A percentile compares a stretch with the other conserved stretches of the same genome.
Conservation (phyloP, 2,888 invertebrate genomes). For the Rotaria magnacalcarata region DNA sequence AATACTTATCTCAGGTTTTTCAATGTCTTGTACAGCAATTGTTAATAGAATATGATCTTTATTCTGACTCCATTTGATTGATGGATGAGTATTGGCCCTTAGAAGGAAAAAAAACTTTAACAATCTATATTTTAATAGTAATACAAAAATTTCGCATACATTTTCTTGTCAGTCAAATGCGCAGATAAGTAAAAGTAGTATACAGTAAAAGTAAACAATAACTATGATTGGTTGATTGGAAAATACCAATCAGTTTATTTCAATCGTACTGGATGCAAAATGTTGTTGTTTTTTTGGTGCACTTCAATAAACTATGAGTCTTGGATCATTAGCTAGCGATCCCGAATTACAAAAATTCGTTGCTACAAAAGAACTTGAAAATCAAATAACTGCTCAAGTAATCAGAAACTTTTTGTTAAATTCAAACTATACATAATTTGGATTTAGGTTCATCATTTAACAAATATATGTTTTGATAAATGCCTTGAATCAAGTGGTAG, state of each 20-base stretch:
- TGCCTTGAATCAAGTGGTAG: background rate
- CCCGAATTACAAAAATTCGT: conserved; percentile 12
- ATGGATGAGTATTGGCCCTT: background rate
- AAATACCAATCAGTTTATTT: background rate
- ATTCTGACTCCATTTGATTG: background rate
- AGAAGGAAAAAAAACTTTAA: background rate
- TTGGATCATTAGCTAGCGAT: background rate
- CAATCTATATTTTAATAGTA: background rate
- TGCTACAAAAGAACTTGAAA: conserved; percentile 28
- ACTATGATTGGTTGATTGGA: background rate
- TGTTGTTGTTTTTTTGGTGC: background rate
- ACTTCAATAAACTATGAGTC: background rate
- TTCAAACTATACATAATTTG: background rate
- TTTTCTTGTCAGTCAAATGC: background rate
- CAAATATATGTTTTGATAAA: conserved; percentile 25
- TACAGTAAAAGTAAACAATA: background rate
- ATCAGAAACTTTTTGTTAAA: background rate
- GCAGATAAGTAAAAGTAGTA: background rate
- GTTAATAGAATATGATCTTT: background rate
- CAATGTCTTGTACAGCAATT: conserved; percentile 33
- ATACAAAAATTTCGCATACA: background rate
- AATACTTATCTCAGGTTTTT: background rate
- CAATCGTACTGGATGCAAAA: background rate
- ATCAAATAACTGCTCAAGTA: conserved; percentile 31
- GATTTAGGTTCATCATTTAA: conserved; percentile 17